Percentiles rank a stretch among this genome's conserved stretches.
phyloP scores from a whole-genome alignment of 1,140 invertebrate genomes.

The Eufriesea mexicana region DNA sequence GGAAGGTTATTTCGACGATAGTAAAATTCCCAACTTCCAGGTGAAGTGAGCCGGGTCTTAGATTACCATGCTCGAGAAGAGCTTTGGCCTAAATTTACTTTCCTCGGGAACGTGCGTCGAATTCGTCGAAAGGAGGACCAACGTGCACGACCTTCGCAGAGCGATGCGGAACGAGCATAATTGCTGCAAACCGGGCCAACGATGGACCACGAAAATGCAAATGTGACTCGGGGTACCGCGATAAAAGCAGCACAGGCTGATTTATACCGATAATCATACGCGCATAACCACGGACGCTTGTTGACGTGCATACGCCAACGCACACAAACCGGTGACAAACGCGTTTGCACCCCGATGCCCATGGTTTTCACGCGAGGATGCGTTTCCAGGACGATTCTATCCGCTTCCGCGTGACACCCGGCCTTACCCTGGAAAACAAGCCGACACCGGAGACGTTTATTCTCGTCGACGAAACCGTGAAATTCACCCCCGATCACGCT shows the following conservation, averaged over 20 bases:
- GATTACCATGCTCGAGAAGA: too few relatives aligned
- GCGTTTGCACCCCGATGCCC: background rate
- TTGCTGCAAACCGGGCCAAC: background rate
- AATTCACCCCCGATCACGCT: background rate
- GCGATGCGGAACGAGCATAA: background rate
- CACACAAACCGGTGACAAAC: conserved; percentile 1
- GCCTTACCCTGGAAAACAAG: conserved; percentile 5
- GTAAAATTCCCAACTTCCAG: too few relatives aligned
- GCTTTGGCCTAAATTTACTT: too few relatives aligned
- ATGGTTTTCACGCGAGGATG: conserved; percentile 27
- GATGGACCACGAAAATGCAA: conserved; percentile 19
- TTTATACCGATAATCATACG: conserved; percentile 35
- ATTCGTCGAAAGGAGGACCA: too few relatives aligned
- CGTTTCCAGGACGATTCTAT: conserved; percentile 32
- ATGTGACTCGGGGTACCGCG: background rate
- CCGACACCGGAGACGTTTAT: background rate
- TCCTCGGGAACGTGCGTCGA: too few relatives aligned
- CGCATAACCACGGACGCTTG: background rate
- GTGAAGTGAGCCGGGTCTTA: too few relatives aligned
- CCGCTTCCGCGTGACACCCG: background rate
- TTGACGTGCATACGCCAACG: conserved; percentile 31
- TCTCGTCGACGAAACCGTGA: background rate
- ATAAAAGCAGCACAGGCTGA: conserved; percentile 15
- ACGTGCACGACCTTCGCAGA: too few relatives aligned
- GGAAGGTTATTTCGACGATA: too few relatives aligned